These are phyloP conservation scores for Amblyornis subalaris DNA, from an alignment of 2,113 vertebrate genomes.

Conservation along the genomic window DNA sequence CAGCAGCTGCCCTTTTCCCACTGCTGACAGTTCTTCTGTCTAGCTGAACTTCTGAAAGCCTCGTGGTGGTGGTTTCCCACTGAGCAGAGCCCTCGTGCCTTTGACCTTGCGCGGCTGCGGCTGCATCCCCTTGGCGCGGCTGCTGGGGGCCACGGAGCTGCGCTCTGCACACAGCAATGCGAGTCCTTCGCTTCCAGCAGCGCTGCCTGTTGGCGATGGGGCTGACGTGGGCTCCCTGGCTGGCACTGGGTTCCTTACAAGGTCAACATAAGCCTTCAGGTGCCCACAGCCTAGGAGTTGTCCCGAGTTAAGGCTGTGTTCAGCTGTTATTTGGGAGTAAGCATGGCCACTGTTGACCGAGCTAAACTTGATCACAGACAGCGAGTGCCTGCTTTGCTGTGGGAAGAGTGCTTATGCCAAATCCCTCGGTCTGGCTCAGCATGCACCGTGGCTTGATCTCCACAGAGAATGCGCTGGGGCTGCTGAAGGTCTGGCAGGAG, in stretches of 20 bases:
- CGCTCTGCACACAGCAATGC: accelerated
- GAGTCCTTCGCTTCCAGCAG: background rate
- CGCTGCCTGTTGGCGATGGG: accelerated
- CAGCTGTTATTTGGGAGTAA: background rate
- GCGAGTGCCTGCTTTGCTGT: background rate
- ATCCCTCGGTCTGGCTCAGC: background rate
- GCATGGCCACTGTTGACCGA: background rate
- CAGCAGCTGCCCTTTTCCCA: constrained; percentile 2
- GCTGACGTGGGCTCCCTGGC: background rate
- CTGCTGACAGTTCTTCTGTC: constrained; percentile 13
- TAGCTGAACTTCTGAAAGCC: background rate
- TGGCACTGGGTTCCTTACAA: background rate
- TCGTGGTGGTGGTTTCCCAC: background rate
- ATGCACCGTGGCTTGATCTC: background rate
- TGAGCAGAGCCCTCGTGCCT: background rate
- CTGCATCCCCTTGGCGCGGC: accelerated
- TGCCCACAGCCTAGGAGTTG: background rate
- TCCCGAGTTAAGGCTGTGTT: background rate
- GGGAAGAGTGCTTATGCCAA: background rate
- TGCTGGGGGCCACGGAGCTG: background rate
- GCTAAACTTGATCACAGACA: background rate
- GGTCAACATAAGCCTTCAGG: background rate
- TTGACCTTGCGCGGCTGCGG: background rate
- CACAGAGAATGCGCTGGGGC: background rate
- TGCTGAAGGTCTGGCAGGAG: background rate